Evolutionary conservation across 1,140 invertebrate species (phyloP), one percentile per base, ranked within the genome.

Genomic region (Leptinotarsa defecta): DNA sequence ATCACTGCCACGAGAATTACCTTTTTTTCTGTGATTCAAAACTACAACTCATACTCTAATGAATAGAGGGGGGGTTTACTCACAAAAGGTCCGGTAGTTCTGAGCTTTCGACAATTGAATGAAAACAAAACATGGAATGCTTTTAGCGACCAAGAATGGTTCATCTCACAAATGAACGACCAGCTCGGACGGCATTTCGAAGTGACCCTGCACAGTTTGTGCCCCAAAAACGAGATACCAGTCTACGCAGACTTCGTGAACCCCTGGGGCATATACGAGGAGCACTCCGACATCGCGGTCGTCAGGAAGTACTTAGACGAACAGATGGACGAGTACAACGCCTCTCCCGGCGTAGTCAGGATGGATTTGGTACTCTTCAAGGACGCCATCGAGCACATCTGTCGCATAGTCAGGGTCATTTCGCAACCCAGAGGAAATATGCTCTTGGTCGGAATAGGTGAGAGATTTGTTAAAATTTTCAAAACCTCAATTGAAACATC

Each of bases 311-410:
- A 90, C 81, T 90, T 95, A 78, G 86, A 90, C 62, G 87, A 88
- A 5, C 90, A 92, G 82, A 87, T 96, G 86, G 90, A 92, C 27
- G 93, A 95, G 77, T 95, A 95, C 84, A 96, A 96, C 85, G 88
- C 88, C 24, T 90, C 89, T 17, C 91, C 92, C 0, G 92, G 93
- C 1, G 90, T 92, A 13, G 89, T 94, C 3, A 89, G 89, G 76
- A 91, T 96, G 89, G 91, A 95, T 84, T 85, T 96, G 34, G 93
- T 96, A 13, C 87, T 96, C 63, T 96, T 96, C 83, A 90, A 90
- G 71, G 94, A 96, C 83, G 94, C 94, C 3, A 92, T 96, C 52
- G 92, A 95, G 83, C 94, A 96, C 83, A 90, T 96, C 68, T 91
- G 91, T 73, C 90, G 94, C 76, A 94, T 94, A 72, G 89, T 93